Evolutionary conservation across 2,113 vertebrate genomes (phyloP), one percentile per base, ranked within the genome.

Genomic region (Recurvirostra avosetta): DNA sequence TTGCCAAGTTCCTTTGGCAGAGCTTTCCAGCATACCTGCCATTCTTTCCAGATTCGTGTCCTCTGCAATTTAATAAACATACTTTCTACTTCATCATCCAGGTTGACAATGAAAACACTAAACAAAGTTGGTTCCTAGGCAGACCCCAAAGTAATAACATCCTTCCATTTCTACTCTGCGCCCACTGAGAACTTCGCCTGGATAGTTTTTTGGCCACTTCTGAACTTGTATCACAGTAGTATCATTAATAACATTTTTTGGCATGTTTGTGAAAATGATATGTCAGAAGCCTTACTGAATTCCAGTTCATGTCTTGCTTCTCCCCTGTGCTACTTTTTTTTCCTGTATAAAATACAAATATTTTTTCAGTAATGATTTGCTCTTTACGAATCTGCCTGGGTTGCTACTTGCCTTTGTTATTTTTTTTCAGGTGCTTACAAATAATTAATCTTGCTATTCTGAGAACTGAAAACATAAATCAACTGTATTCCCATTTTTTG

Each of bases 1-100:
- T 84, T 84, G 94, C 86, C 92, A 94, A 86, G 79, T 68, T 94
- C 47, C 65, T 84, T 74, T 95, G 93, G 81, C 87, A 95, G 61
- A 92, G 62, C 66, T 82, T 75, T 82, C 53, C 77, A 70, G 59
- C 81, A 88, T 96, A 94, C 49, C 77, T 96, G 78, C 66, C 92
- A 41, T 95, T 94, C 85, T 93, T 96, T 87, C 93, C 90, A 88
- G 88, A 88, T 92, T 82, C 38, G 10, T n/a, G 65, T 90, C 85
- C 74, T 79, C 70, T 94, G 70, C 77, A 76, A 26, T 94, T 81
- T 72, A 88, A 73, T 87, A 91, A 93, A 87, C 62, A 49, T 40
- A 40, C 36, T 79, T 96, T 56, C 82, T 82, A 49, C 25, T 94
- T 43, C 61, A 52, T 82, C 49, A 34, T 87, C 14, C 40, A 45